Conservation (phyloP, 2,888 invertebrate genomes). For the Esperia sulphurella region DNA sequence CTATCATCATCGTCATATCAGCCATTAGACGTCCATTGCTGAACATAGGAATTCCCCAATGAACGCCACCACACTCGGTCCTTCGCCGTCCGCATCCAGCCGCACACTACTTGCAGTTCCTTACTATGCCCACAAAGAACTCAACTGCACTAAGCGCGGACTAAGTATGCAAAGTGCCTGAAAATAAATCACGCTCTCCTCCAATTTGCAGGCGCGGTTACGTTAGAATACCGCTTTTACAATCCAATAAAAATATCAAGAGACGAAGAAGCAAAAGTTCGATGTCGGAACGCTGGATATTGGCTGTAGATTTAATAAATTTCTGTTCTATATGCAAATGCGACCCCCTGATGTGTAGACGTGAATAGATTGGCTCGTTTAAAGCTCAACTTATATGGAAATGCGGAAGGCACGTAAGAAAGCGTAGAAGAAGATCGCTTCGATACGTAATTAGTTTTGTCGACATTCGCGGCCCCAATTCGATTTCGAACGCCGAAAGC, state of each 20-base stretch:
- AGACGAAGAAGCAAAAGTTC: constrained; percentile 69
- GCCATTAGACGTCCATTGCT: too few relatives aligned
- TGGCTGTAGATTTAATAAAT: constrained; percentile 80
- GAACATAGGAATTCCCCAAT: too few relatives aligned
- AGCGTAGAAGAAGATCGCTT: constrained; percentile 73
- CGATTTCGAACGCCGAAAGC: constrained; percentile 58
- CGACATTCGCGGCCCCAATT: constrained; percentile 59
- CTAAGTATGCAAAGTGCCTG: constrained; percentile 9
- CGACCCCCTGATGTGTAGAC: constrained; percentile 79
- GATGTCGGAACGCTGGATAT: constrained; percentile 75
- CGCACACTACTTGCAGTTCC: too few relatives aligned
- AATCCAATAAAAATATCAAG: constrained; percentile 61
- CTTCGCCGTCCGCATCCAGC: too few relatives aligned
- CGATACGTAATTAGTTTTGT: constrained; percentile 78
- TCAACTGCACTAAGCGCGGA: constrained; percentile 3
- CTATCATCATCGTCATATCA: too few relatives aligned
- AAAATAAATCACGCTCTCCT: constrained; percentile 14
- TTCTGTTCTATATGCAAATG: constrained; percentile 80
- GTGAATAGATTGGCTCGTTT: constrained; percentile 80
- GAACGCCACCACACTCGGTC: too few relatives aligned
- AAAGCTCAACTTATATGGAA: constrained; percentile 79
- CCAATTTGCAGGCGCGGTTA: constrained; percentile 21
- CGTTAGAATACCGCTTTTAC: constrained; percentile 40
- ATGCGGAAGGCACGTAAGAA: constrained; percentile 79
- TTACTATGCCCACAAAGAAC: neutral